These are phyloP conservation scores for Perodicticus potto DNA, from an alignment of 2,797 vertebrate species.

Conservation along the genomic window DNA sequence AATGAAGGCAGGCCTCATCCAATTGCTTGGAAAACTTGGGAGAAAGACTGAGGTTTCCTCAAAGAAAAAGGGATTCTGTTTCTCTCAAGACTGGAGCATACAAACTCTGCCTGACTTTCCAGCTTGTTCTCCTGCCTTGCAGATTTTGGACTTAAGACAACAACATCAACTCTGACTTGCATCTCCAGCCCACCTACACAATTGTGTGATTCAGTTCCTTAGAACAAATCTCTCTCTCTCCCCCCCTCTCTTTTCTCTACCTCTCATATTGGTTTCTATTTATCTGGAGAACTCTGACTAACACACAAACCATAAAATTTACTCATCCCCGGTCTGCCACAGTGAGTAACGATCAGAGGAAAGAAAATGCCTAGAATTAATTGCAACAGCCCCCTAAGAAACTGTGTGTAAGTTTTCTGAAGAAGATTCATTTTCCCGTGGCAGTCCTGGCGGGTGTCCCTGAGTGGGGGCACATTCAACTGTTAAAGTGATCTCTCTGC, in stretches of 20 bases:
- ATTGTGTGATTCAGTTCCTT: not conserved
- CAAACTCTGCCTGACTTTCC: not conserved
- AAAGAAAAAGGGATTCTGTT: not conserved
- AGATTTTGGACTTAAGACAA: not conserved
- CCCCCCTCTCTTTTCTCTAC: not conserved
- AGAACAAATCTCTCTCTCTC: not conserved
- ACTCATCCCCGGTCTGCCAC: not conserved
- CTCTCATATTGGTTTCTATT: not conserved
- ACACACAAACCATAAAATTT: not conserved
- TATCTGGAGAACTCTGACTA: not conserved
- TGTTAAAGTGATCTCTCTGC: not conserved
- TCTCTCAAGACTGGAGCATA: not conserved
- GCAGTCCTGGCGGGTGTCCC: too few species aligned
- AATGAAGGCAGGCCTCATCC: too few species aligned
- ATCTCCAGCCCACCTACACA: not conserved
- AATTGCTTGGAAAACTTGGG: not conserved
- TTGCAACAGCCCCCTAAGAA: not conserved
- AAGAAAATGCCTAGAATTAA: not conserved
- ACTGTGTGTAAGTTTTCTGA: not conserved
- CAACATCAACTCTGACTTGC: not conserved
- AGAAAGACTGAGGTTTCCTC: not conserved
- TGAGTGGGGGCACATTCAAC: not conserved
- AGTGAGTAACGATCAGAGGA: not conserved
- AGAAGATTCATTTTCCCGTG: not conserved
- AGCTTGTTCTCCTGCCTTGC: not conserved